Conservation (phyloP, 2,888 invertebrate genomes). For the Barypeithes pellucidus region DNA sequence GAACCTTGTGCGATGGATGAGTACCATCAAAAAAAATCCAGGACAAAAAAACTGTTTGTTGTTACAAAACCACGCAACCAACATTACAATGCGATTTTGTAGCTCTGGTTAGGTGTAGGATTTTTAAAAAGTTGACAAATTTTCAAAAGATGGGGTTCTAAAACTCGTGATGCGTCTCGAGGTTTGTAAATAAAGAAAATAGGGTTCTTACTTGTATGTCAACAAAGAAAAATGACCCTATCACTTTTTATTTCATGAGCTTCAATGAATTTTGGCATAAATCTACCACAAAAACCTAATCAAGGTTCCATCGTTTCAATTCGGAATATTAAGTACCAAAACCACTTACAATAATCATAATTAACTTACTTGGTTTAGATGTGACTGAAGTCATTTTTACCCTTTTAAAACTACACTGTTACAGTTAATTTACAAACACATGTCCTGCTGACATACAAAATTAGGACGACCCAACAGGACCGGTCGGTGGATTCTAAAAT, state of each 20-base stretch:
- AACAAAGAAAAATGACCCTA: neutral
- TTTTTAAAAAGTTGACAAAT: neutral
- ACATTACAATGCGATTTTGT: neutral
- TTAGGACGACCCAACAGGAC: neutral
- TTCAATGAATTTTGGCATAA: neutral
- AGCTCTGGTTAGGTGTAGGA: neutral
- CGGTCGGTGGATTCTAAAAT: slow-evolving; percentile 14
- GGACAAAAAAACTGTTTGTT: neutral
- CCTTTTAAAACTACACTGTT: slow-evolving; percentile 6
- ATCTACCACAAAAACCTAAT: neutral
- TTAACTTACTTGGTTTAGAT: slow-evolving; percentile 20
- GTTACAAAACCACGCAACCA: neutral
- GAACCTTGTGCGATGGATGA: neutral
- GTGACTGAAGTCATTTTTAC: slow-evolving; percentile 5
- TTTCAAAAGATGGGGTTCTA: neutral
- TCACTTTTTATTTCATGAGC: neutral
- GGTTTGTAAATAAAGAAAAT: neutral
- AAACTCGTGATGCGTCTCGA: too few species aligned
- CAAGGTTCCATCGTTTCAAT: neutral
- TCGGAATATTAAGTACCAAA: neutral
- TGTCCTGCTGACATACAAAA: neutral
- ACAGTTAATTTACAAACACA: slow-evolving; percentile 1
- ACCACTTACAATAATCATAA: neutral
- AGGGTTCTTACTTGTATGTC: neutral
- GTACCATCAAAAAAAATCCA: neutral